Base-by-base conservation (phyloP, 2,888 invertebrate species). In the Venusia cambrica region DNA sequence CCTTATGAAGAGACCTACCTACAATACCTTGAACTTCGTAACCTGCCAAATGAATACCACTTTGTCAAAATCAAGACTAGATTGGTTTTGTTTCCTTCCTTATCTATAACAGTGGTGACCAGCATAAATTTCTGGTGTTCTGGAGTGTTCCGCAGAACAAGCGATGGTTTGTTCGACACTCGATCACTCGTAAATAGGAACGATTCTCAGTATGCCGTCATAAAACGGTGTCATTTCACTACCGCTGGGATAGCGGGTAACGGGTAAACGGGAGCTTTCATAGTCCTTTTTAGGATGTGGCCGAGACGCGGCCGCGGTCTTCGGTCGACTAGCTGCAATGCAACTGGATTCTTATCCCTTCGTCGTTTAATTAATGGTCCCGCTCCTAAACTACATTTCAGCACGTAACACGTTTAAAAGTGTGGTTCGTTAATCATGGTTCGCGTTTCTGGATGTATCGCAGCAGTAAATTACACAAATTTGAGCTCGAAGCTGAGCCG, bases 261-360 rank as follows among this genome's bases (percentile, higher is more conserved):
- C 51, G 37, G 46, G 42, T 36, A 39, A 49, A 44, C 49, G 84
- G 72, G 77, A 72, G 62, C 54, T 47, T 73, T 67, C 66, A 63
- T 69, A 66, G 59, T 62, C 83, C 84, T 76, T 81, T 73, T 81
- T 77, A 65, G 81, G 83, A 71, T 58, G 57, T 62, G 46, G 69
- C 65, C 61, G 38, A 48, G 38, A 44, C 43, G 45, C 51, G 38
- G 56, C 54, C 40, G n/a, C n/a, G n/a, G n/a, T n/a, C n/a, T n/a
- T n/a, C n/a, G 52, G 51, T 57, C 50, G 43, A 45, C 53, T 63
- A 59, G 62, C 64, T 67, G 61, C 63, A 54, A n/a, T n/a, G n/a
- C 52, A 45, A 36, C 49, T 52, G 51, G 57, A 55, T 54, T 54
- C 49, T 51, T 44, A 45, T 50, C 30, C 49, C 54, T 61, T 57